Evolutionary conservation across 2,797 vertebrate species (phyloP).

Genomic region (Pangasius djambal): DNA sequence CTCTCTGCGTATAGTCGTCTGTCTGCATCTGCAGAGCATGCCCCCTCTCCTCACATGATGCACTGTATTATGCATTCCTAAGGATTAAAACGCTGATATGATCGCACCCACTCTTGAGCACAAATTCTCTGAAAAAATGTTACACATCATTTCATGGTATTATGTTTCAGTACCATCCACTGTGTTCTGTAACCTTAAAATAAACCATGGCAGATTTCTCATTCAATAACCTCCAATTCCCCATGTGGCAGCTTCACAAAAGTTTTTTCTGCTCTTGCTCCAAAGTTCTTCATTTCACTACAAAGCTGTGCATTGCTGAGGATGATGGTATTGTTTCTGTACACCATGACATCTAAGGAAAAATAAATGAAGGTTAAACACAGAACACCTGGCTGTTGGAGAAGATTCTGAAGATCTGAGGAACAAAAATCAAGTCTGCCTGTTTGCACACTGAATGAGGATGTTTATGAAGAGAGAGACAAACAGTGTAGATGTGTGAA

Average conservation of each 20-base stretch:
- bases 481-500: neutral
- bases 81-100: constrained; percentile 50
- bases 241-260: constrained; percentile 48
- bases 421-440: constrained; percentile 23
- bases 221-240: constrained; percentile 58
- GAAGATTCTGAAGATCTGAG: constrained; percentile 39
- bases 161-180: constrained; percentile 35
- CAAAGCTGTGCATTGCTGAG: constrained; percentile 64
- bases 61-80: constrained; percentile 52
- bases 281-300: constrained; percentile 63
- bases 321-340: constrained; percentile 65
- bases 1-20: constrained; percentile 50
- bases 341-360: constrained; percentile 49
- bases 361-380: constrained; percentile 68
- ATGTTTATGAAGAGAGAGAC: neutral
- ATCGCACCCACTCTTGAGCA: constrained; percentile 24
- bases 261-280: constrained; percentile 60
- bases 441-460: neutral
- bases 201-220: constrained; percentile 53
- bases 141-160: constrained; percentile 25
- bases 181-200: constrained; percentile 56
- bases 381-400: constrained; percentile 53
- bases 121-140: constrained; percentile 34
- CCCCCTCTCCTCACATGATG: constrained; percentile 47
- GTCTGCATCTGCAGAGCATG: constrained; percentile 56